Percentiles rank a stretch among this genome's conserved stretches.
Conservation (phyloP, 2,888 invertebrate genomes). For the Lagria hirta region DNA sequence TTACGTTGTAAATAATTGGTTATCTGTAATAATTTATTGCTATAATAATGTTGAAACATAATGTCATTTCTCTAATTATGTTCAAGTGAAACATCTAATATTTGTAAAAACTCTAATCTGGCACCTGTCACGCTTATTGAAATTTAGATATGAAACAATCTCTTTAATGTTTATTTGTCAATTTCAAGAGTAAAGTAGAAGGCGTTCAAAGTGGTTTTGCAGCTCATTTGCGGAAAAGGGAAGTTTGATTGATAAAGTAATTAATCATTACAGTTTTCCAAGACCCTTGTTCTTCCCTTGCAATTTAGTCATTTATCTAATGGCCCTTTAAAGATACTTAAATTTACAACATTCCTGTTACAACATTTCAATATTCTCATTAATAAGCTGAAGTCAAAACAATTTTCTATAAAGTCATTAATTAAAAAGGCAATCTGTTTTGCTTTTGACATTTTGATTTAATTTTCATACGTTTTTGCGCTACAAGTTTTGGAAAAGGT, state of each 20-base stretch:
- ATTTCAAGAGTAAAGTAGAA: constrained; percentile 9
- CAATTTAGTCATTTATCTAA: constrained; percentile 30
- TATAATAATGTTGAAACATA: too few species aligned
- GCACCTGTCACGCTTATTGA: constrained; percentile 8
- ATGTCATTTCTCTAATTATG: too few species aligned
- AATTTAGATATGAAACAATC: constrained; percentile 4
- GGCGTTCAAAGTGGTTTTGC: constrained; percentile 27
- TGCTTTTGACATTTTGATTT: constrained; percentile 23
- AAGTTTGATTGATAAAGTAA: constrained; percentile 41
- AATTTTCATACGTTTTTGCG: constrained; percentile 11
- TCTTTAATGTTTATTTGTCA: constrained; percentile 12
- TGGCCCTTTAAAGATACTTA: constrained; percentile 28
- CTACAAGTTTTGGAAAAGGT: too few species aligned
- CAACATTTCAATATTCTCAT: constrained; percentile 28
- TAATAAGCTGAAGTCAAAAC: constrained; percentile 29
- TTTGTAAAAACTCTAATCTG: too few species aligned
- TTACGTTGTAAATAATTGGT: too few species aligned
- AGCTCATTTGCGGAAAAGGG: constrained; percentile 26
- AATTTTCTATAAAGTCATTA: constrained; percentile 27
- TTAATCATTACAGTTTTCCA: constrained; percentile 40
- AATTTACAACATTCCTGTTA: constrained; percentile 28
- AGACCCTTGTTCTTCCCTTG: constrained; percentile 27
- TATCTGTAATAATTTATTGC: too few species aligned
- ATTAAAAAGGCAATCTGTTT: constrained; percentile 26
- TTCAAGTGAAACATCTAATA: too few species aligned